Evolutionary conservation across 2,888 invertebrate species (phyloP).

Genomic region (Corbicula japonica): DNA sequence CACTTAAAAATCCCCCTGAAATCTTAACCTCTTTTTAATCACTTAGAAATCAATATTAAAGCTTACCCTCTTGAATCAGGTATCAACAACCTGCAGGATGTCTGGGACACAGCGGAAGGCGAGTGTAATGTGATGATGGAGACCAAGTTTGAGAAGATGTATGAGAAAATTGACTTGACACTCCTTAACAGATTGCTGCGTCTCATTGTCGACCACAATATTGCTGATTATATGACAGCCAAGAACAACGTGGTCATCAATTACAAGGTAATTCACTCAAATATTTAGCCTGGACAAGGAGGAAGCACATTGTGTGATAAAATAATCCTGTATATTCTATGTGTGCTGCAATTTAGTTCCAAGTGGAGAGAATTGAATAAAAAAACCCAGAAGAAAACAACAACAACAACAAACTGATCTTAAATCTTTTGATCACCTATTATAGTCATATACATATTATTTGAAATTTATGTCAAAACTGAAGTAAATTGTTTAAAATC

Average conservation of each 20-base stretch:
- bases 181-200: slow-evolving; percentile 97
- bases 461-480: neutral
- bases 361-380: neutral
- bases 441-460: slow-evolving; percentile 1
- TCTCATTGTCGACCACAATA: slow-evolving; percentile 99
- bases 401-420: neutral
- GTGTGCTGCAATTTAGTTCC: too few relatives aligned
- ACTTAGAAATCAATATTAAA: too few relatives aligned
- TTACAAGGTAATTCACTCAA: slow-evolving; percentile 98
- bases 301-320: too few relatives aligned
- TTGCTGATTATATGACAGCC: slow-evolving; percentile 99
- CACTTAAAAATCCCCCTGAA: too few relatives aligned
- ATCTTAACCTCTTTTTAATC: too few relatives aligned
- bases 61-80: slow-evolving; percentile 89
- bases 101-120: slow-evolving; percentile 99
- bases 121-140: slow-evolving; percentile 99
- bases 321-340: too few relatives aligned
- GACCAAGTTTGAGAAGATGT: slow-evolving; percentile 99
- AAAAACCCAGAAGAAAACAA: neutral
- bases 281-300: too few relatives aligned
- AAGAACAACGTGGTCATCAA: slow-evolving; percentile 99
- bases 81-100: slow-evolving; percentile 96
- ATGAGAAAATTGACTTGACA: slow-evolving; percentile 99
- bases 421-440: too few relatives aligned
- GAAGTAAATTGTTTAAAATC: slow-evolving; percentile 13